phyloP scores from a whole-genome alignment of 2,797 vertebrate genomes.

The Pangasius larnaudii region DNA sequence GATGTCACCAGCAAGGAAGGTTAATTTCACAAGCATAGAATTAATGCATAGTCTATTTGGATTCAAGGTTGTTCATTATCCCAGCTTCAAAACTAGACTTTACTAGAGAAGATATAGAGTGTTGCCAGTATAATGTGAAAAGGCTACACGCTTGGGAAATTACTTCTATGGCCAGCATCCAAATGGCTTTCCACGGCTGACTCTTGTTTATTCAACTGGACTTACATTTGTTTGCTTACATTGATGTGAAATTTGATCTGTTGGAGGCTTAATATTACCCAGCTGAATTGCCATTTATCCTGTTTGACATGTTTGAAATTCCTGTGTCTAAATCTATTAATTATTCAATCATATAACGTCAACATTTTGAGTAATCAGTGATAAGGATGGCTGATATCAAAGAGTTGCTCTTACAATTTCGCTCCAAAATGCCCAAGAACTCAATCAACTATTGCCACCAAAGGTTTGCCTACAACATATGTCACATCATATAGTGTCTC shows the following conservation, averaged over 20 bases:
- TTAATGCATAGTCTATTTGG: neutral
- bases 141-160: neutral
- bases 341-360: neutral
- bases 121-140: neutral
- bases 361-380: too few species aligned
- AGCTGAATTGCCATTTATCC: neutral
- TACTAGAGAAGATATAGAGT: neutral
- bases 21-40: neutral
- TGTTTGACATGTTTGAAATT: neutral
- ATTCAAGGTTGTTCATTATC: too few species aligned
- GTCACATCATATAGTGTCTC: neutral
- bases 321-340: neutral
- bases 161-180: neutral
- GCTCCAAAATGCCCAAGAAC: neutral
- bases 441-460: neutral
- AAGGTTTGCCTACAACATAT: too few species aligned
- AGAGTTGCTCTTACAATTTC: too few species aligned
- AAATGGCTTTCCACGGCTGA: neutral
- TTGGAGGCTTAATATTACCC: neutral
- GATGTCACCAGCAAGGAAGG: neutral
- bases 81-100: neutral
- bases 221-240: conserved; percentile 1
- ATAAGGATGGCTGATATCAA: neutral
- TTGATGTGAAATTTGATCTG: neutral
- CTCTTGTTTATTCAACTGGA: neutral